Evolutionary conservation across 1,140 invertebrate genomes (phyloP), one percentile per base, ranked within the genome.

Genomic region (Eciton burchellii): DNA sequence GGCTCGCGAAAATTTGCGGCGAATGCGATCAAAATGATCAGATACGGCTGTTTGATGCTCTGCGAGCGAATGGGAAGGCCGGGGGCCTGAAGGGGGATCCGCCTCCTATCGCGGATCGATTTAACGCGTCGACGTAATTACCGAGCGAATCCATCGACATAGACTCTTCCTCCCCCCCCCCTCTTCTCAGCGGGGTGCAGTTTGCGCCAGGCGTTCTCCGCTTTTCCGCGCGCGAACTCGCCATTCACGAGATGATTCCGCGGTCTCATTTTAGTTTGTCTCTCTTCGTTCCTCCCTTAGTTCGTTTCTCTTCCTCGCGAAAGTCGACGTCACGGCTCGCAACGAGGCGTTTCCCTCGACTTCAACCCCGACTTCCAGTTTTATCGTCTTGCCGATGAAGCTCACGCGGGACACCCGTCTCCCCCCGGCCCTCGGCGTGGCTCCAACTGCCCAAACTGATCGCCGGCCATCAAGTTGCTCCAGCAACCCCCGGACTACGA

Each of bases 31-130:
- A 92, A 82, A 26, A 91, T 90, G n/a, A n/a, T n/a, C n/a, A 85
- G 92, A 93, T 59, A 92, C 60, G 26, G 88, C 90, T 9, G 92
- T 91, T 74, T 90, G 88, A 84, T 88, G 87, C 86, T 87, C 92
- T 92, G 84, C 29, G 49, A 59, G 54, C 35, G 63, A 56, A 79
- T 16, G 68, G 74, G 68, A 68, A 79, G 56, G 56, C 21, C 54
- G 72, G 82, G 47, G 59, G 35, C 35, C 6, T 35, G 60, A 82
- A n/a, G 16, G 19, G n/a, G 5, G 11, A 12, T n/a, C n/a, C 8
- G 21, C 12, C 24, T 35, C 2, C 24, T 6, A 45, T 49, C 12
- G n/a, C 6, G 11, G 1, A 35, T 21, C n/a, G n/a, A 70, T 70
- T 70, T 57, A 56, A 1, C 49, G n/a, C 0, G 43, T 79, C n/a